Evolutionary conservation across 2,797 vertebrate genomes (phyloP).

Genomic region (Takifugu rubripes): DNA sequence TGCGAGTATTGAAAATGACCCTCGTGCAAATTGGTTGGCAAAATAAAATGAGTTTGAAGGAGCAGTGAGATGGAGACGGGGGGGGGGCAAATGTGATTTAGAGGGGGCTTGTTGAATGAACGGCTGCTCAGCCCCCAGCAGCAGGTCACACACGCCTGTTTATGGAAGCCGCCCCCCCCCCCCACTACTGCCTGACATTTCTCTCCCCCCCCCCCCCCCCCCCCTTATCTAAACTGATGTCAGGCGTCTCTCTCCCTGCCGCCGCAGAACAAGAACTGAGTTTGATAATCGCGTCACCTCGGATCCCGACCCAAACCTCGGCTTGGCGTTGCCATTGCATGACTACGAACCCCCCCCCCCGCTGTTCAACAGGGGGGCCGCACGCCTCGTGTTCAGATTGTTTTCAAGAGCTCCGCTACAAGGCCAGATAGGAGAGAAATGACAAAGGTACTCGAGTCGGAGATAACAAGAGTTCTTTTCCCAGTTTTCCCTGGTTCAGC

Average conservation of each 20-base stretch:
- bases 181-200: conserved; percentile 25
- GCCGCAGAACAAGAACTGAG: background rate
- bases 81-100: conserved; percentile 23
- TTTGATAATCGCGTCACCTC: conserved; percentile 8
- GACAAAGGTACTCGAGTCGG: no score
- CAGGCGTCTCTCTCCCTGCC: conserved; percentile 3
- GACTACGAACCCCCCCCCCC: background rate
- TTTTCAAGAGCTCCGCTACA: background rate
- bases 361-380: background rate
- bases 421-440: background rate
- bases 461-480: no score
- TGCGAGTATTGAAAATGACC: conserved; percentile 42
- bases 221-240: conserved; percentile 22
- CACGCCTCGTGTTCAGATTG: no score
- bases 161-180: conserved; percentile 28
- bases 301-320: conserved; percentile 10
- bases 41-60: conserved; percentile 19
- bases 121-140: conserved; percentile 17
- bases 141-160: conserved; percentile 24
- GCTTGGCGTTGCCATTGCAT: background rate
- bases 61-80: background rate
- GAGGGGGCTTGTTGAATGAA: conserved; percentile 7
- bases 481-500: no score
- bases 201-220: conserved; percentile 12
- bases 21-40: conserved; percentile 26